Evolutionary conservation across 1,140 invertebrate genomes (phyloP).

Genomic region (Neodiprion pinetum): DNA sequence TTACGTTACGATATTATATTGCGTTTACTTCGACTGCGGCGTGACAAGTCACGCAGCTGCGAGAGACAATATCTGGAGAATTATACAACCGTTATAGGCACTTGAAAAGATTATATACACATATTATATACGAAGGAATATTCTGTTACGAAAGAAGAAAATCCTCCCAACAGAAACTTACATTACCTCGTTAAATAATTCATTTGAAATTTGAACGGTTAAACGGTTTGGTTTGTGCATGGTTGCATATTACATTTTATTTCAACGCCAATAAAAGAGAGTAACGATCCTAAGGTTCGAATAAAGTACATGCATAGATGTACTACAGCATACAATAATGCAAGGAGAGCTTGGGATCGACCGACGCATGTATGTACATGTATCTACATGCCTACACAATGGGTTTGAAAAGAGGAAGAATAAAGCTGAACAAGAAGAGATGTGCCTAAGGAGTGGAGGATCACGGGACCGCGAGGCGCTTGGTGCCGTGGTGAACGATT

Average conservation of each 20-base stretch:
- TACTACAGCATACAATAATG: constrained; percentile 44
- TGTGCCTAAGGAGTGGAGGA: constrained; percentile 3
- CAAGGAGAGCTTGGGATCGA: constrained; percentile 30
- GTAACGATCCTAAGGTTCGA: constrained; percentile 43
- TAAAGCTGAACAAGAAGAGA: constrained; percentile 12
- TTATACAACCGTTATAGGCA: too few species aligned
- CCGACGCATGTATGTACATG: constrained; percentile 36
- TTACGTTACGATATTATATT: too few species aligned
- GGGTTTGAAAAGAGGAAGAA: constrained; percentile 10
- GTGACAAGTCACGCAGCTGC: too few species aligned
- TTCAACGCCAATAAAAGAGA: constrained; percentile 27
- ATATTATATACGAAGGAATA: too few species aligned
- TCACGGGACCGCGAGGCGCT: constrained; percentile 12
- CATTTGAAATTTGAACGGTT: neutral
- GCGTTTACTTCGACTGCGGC: too few species aligned
- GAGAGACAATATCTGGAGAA: too few species aligned
- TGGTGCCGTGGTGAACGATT: constrained; percentile 47
- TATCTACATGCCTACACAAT: neutral
- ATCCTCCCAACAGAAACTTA: too few species aligned
- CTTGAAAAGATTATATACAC: too few species aligned
- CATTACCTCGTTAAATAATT: too few species aligned
- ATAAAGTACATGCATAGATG: constrained; percentile 41
- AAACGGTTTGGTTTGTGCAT: neutral
- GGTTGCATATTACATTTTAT: neutral
- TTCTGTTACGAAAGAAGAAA: too few species aligned